phyloP scores from a whole-genome alignment of 2,113 vertebrate genomes.

The Bombycilla garrulus region DNA sequence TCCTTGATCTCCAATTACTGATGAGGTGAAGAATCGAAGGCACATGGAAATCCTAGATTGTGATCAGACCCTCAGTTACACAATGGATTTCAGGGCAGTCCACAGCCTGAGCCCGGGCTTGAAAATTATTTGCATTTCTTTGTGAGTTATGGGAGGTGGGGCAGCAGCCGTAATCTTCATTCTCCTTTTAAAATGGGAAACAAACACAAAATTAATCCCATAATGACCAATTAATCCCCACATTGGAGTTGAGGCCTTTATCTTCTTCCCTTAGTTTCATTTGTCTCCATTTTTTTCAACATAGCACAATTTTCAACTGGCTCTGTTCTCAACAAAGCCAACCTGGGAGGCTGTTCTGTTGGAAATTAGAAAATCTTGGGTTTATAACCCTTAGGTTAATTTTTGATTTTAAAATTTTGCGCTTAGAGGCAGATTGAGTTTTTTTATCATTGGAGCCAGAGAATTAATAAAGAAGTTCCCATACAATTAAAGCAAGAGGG shows the following conservation, averaged over 20 bases:
- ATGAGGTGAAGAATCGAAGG: neutral
- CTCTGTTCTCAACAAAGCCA: neutral
- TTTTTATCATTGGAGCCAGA: neutral
- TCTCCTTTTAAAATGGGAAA: neutral
- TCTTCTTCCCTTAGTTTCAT: neutral
- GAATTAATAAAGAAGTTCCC: accelerated
- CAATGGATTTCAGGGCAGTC: neutral
- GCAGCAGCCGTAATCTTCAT: neutral
- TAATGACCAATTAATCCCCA: neutral
- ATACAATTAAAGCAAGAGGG: neutral
- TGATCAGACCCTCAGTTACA: neutral
- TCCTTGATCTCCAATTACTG: neutral
- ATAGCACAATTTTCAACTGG: neutral
- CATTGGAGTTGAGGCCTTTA: accelerated
- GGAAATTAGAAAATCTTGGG: neutral
- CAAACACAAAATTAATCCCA: neutral
- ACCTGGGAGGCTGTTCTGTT: neutral
- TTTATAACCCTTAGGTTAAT: neutral
- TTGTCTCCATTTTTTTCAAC: neutral
- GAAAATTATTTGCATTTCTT: neutral
- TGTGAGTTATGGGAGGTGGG: neutral
- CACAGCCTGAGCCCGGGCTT: neutral
- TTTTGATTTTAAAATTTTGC: neutral
- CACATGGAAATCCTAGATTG: neutral
- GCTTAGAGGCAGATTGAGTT: neutral